Base-by-base conservation (phyloP, 1,140 invertebrate species). In the Grapholita molesta region DNA sequence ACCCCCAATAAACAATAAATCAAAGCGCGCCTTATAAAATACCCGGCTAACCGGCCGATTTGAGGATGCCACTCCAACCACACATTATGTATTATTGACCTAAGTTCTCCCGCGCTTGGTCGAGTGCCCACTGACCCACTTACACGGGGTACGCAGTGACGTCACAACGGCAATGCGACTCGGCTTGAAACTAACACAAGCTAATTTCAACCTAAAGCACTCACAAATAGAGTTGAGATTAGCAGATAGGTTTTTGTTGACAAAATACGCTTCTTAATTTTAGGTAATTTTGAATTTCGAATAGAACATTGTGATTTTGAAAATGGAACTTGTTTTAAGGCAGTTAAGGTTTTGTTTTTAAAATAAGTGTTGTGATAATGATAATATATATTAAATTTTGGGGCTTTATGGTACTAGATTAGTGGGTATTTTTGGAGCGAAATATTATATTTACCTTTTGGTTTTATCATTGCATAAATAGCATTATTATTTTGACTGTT, bases 121-220 rank as follows among this genome's bases (percentile, higher is more conserved):
- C 70, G 52, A 12, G 21, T 48, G 68, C 80, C 82, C 52, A 79
- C 70, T 84, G 79, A 83, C 82, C 82, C 61, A 84, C 72, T 75
- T 84, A 18, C 35, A 15, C 5, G 8, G n/a, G 72, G 69, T 84
- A 84, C 82, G 82, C 82, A 84, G 82, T 84, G 78, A 83, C 80
- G 80, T 83, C 78, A 83, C 68, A 57, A 71, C 78, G 71, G 78
- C 82, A 84, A 32, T 84, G 82, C 82, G 82, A 48, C 80, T 82
- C 79, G 67, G 23, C 48, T 42, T 30, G 30, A 57, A 57, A 21
- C 24, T 35, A 12, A 23, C 9, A 9, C 73, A 79, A 64, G 64
- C 53, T 30, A 71, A 78, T 77, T 52, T 48, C 30, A 35, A 61
- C 52, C 74, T 71, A 80, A 75, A 33, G 3, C 0, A 35, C 0